A percentile compares a stretch with the other conserved stretches of the same genome.
Conservation (phyloP, 92 coral and sea anemone genomes). For the Actinostola sp. region DNA sequence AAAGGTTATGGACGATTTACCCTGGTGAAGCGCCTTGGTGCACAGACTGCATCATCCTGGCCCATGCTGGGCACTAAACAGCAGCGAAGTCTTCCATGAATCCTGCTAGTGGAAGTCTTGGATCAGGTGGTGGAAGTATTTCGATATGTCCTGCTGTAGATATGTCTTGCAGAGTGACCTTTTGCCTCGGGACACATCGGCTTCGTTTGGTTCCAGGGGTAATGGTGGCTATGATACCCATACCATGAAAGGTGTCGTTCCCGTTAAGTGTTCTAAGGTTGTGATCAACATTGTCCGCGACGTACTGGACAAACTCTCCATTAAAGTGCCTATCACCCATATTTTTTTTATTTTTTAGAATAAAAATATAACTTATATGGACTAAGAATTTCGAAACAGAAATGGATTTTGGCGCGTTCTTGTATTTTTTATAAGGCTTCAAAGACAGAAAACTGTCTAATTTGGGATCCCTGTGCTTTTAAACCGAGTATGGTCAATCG, state of each 20-base stretch:
- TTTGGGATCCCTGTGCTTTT: too few relatives aligned
- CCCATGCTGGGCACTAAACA: conserved; percentile 60
- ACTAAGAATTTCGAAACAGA: too few relatives aligned
- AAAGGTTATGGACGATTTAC: conserved; percentile 41
- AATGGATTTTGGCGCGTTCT: too few relatives aligned
- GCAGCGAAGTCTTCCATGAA: conserved; percentile 62
- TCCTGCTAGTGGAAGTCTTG: conserved; percentile 12
- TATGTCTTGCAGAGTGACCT: conserved; percentile 31
- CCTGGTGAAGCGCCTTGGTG: conserved; percentile 31
- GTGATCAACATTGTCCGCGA: conserved; percentile 62
- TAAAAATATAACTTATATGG: too few relatives aligned
- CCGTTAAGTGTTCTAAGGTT: conserved; percentile 53
- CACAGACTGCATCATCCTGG: conserved; percentile 57
- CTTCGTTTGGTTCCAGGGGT: conserved; percentile 56
- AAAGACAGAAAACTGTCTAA: too few relatives aligned
- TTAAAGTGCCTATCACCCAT: too few relatives aligned
- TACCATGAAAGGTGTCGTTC: conserved; percentile 56
- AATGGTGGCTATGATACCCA: conserved; percentile 61
- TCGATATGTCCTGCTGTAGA: conserved; percentile 40
- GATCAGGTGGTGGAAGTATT: conserved; percentile 43
- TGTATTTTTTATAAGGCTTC: too few relatives aligned
- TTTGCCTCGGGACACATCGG: conserved; percentile 39
- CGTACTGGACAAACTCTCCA: conserved; percentile 49
- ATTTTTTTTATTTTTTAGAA: too few relatives aligned
- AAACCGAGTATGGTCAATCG: too few relatives aligned